Evolutionary conservation across 2,797 vertebrate species (phyloP).

Genomic region (Pelochelys cantorii): DNA sequence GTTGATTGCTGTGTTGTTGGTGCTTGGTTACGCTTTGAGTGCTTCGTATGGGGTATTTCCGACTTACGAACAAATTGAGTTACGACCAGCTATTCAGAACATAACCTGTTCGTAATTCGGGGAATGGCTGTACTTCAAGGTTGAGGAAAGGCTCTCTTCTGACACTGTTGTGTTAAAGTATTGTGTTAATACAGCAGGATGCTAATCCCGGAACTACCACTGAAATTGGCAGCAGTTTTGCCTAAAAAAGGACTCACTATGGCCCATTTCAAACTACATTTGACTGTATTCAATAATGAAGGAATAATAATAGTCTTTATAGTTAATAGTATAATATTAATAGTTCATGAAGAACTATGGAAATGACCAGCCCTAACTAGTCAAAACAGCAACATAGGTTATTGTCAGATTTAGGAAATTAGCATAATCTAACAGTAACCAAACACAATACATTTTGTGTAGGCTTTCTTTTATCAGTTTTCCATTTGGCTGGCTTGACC

Average conservation of each 20-base stretch:
- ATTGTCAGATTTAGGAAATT: background rate
- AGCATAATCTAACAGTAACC: background rate
- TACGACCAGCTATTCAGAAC: too few relatives aligned
- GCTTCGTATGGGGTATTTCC: too few relatives aligned
- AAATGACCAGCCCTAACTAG: background rate
- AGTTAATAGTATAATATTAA: background rate
- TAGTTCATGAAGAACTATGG: background rate
- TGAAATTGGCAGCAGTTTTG: background rate
- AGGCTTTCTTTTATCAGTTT: conserved; percentile 11
- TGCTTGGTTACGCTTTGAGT: too few relatives aligned
- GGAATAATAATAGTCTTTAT: background rate
- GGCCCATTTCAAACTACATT: background rate
- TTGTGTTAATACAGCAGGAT: background rate
- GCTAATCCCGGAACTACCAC: background rate
- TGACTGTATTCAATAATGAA: background rate
- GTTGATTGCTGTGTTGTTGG: too few relatives aligned
- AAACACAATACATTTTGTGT: conserved; percentile 10
- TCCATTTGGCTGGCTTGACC: conserved; percentile 15
- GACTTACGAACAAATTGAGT: too few relatives aligned
- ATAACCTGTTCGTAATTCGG: too few relatives aligned
- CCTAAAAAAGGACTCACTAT: background rate
- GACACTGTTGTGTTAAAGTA: background rate
- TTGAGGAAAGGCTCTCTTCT: background rate
- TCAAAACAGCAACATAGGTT: background rate
- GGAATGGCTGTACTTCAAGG: background rate